Percentiles rank a stretch among this genome's conserved stretches.
Conservation (phyloP, 2,113 vertebrate species). For the Xenotilapia flavipinnis region DNA sequence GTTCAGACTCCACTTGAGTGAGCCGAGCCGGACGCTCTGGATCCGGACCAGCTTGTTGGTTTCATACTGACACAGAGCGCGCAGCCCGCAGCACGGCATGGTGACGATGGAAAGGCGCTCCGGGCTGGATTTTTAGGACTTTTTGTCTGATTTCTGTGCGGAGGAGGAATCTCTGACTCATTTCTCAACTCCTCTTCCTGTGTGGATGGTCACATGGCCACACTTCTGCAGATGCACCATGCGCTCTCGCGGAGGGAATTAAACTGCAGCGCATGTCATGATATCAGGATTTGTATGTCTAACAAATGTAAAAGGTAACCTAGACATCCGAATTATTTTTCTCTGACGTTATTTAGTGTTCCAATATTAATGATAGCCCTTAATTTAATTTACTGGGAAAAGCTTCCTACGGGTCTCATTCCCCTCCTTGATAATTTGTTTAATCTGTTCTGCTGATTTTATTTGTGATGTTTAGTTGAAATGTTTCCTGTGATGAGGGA, state of each 20-base stretch:
- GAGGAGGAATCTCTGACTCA: conserved; percentile 17
- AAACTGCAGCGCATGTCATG: not conserved
- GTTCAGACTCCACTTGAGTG: conserved; percentile 57
- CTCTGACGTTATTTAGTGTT: not conserved
- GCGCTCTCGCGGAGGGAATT: not conserved
- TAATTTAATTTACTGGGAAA: not conserved
- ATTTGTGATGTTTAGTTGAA: not conserved
- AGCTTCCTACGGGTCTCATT: not conserved
- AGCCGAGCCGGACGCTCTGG: conserved; percentile 51
- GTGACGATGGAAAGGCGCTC: not conserved
- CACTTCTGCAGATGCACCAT: not conserved
- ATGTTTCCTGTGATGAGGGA: rapidly evolving
- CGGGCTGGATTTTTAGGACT: not conserved
- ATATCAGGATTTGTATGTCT: not conserved
- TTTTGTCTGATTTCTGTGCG: not conserved
- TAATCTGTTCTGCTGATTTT: not conserved
- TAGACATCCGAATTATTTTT: not conserved
- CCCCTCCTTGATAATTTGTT: not conserved
- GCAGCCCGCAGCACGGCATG: conserved; percentile 7
- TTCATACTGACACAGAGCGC: conserved; percentile 41
- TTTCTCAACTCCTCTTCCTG: conserved; percentile 12
- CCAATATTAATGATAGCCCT: not conserved
- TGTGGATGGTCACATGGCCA: conserved; percentile 49
- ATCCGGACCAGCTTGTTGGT: conserved; percentile 66
- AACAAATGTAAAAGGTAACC: not conserved